Evolutionary conservation across 2,888 invertebrate genomes (phyloP), one percentile per base, ranked within the genome.

Genomic region (Helleia helle): DNA sequence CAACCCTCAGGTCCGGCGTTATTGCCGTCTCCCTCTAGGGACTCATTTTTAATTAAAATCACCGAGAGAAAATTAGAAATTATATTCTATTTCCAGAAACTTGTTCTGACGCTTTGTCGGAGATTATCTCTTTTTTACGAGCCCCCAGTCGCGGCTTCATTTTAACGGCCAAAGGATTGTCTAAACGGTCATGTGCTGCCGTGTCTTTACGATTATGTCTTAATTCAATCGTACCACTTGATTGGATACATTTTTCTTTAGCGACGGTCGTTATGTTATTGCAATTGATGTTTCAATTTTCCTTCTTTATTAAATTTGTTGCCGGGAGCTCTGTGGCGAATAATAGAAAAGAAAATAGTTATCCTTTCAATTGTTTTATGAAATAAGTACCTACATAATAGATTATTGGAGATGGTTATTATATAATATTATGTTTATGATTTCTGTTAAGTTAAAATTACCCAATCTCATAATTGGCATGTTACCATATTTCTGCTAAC

Each of bases 31-130:
- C 71, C 52, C 55, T 83, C 81, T 70, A 60, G 81, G 80, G 81
- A 76, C 79, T 22, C 81, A 75, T 81, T 84, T 84, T 84, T 84
- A 84, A 84, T 84, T 84, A 83, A 84, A 83, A 83, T 80, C 79
- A 73, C 77, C 75, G 76, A 58, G 79, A 83, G 81, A 79, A 79
- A 83, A 84, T 84, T 81, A 81, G 84, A 83, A 84, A 84, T 83
- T 84, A 84, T 84, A 84, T 84, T 84, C 84, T 84, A 84, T 84
- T 84, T 84, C 75, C 81, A 72, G 79, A 83, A 81, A 84, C 81
- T 84, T 83, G 83, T 69, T 77, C 80, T 72, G 81, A 73, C 54
- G 81, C 70, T 81, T 83, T 81, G 83, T 73, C 55, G 70, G 72
- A 76, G 83, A 81, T 84, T 80, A 83, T 81, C 74, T 77, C 60